Conservation (phyloP, 2,797 vertebrate species). For the Artibeus jamaicensis region DNA sequence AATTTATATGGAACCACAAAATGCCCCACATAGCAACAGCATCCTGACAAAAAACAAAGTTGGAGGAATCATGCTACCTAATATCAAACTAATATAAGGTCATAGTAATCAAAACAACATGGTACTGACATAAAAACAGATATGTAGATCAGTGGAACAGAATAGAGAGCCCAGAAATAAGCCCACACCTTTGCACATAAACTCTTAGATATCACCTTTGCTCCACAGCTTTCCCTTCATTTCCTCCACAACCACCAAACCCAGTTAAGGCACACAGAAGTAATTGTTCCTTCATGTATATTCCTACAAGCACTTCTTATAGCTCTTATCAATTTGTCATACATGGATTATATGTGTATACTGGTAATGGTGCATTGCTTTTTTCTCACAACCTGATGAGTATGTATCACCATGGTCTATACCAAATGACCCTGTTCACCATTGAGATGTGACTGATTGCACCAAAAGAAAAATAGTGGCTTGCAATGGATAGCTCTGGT, state of each 20-base stretch:
- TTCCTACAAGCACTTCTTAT: neutral
- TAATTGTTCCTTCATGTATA: neutral
- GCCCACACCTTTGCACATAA: too few species aligned
- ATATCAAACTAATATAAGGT: too few species aligned
- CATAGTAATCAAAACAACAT: too few species aligned
- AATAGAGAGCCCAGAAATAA: too few species aligned
- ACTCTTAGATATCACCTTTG: neutral
- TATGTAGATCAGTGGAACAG: too few species aligned
- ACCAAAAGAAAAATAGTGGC: neutral
- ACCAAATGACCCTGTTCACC: neutral
- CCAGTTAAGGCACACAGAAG: neutral
- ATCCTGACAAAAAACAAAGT: too few species aligned
- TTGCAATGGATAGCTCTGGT: neutral
- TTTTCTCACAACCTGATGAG: neutral
- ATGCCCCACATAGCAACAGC: too few species aligned
- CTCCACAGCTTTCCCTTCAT: neutral
- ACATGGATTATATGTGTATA: neutral
- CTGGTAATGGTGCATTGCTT: neutral
- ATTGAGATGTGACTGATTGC: neutral
- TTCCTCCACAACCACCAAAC: neutral
- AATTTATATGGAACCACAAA: too few species aligned
- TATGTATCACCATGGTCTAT: neutral
- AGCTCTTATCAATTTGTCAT: neutral
- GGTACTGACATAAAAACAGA: too few species aligned
- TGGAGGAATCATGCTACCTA: too few species aligned